A percentile compares a stretch with the other conserved stretches of the same genome.
Conservation (phyloP, 2,113 vertebrate species). For the Aegithalos caudatus region DNA sequence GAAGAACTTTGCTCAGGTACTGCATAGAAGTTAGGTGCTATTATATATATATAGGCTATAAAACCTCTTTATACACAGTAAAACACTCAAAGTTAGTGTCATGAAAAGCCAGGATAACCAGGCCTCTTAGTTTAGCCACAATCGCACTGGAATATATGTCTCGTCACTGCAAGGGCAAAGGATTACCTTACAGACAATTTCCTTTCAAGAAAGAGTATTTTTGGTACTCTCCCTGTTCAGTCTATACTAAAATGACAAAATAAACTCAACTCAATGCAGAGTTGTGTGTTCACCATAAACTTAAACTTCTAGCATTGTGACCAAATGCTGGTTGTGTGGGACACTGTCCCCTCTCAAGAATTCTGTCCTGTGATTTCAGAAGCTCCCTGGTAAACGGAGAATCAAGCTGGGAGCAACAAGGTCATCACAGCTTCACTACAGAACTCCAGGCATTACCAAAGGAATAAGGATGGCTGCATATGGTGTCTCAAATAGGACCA, state of each 20-base stretch:
- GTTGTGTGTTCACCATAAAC: background rate
- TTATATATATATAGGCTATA: background rate
- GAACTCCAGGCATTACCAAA: background rate
- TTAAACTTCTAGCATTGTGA: fast-evolving
- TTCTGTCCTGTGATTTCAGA: background rate
- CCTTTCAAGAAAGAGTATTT: background rate
- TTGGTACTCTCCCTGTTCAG: background rate
- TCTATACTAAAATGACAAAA: background rate
- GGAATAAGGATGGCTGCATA: background rate
- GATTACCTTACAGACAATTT: background rate
- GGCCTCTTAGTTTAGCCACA: background rate
- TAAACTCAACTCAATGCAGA: background rate
- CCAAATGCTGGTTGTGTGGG: fast-evolving
- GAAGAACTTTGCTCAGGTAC: background rate
- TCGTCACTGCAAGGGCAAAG: background rate
- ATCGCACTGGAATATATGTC: fast-evolving
- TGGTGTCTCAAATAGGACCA: background rate
- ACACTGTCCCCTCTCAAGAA: background rate
- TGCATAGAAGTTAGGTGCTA: background rate
- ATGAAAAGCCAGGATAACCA: background rate
- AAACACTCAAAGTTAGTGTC: background rate
- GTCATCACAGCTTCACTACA: background rate
- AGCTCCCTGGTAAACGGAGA: background rate
- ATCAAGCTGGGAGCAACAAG: background rate
- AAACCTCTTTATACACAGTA: background rate